Evolutionary conservation across 2,797 vertebrate species (phyloP).

Genomic region (Alfaro cultratus): DNA sequence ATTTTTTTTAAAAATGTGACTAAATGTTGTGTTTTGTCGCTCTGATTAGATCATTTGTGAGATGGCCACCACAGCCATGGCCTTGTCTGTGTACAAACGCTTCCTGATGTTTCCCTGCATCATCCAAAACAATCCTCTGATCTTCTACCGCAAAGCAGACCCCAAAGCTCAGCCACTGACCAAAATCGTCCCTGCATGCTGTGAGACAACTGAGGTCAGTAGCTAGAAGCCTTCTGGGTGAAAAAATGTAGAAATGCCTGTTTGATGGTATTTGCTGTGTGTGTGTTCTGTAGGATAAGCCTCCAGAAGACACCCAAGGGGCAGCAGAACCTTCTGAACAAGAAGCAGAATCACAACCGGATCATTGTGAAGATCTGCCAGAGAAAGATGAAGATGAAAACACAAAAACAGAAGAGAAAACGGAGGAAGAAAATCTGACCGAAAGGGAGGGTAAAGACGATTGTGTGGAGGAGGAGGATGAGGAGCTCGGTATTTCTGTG

Average conservation of each 20-base stretch:
- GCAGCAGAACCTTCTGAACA: constrained; percentile 7
- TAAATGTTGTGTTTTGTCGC: not conserved
- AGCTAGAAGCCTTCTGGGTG: accelerated
- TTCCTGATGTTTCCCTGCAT: constrained; percentile 73
- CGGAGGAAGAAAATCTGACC: constrained; percentile 1
- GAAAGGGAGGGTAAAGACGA: not conserved
- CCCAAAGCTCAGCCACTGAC: constrained; percentile 38
- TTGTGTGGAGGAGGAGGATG: not conserved
- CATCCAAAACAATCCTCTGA: constrained; percentile 71
- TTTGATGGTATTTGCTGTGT: not conserved
- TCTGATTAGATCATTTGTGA: constrained; percentile 72
- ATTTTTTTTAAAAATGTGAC: not conserved
- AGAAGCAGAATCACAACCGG: not conserved
- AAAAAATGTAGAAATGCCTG: too few species aligned
- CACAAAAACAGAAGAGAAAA: not conserved
- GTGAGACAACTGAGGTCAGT: constrained; percentile 45
- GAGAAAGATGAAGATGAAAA: not conserved
- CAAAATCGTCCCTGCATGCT: constrained; percentile 26
- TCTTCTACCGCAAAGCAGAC: constrained; percentile 70
- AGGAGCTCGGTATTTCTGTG: not conserved
- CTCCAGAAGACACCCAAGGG: constrained; percentile 24
- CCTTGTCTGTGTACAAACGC: constrained; percentile 65
- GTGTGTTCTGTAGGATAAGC: constrained; percentile 31
- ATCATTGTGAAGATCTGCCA: not conserved
- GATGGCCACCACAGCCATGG: constrained; percentile 68